phyloP scores from a whole-genome alignment of 2,888 invertebrate genomes.

The Argyresthia albistria region DNA sequence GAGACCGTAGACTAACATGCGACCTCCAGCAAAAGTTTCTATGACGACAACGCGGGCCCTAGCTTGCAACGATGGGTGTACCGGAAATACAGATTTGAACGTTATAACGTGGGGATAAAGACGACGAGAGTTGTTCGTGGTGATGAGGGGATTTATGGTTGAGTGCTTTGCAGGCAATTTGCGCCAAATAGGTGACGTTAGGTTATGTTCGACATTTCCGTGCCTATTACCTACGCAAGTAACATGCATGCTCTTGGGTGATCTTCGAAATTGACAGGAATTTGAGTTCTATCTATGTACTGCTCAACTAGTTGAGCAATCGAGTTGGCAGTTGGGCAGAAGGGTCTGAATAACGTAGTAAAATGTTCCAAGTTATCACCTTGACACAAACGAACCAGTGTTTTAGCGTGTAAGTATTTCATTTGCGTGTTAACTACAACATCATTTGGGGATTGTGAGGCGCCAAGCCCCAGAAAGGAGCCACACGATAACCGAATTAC shows the following conservation, averaged over 20 bases:
- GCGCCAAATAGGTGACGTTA: background rate
- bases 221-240: too few relatives aligned
- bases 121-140: conserved; percentile 5
- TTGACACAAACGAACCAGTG: conserved; percentile 19
- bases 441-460: conserved; percentile 21
- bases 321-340: too few relatives aligned
- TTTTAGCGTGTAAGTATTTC: too few relatives aligned
- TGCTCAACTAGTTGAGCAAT: too few relatives aligned
- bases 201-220: background rate
- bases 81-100: conserved; percentile 12
- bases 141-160: conserved; percentile 10
- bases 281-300: too few relatives aligned
- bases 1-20: conserved; percentile 17
- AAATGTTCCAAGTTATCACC: too few relatives aligned
- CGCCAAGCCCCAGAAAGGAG: background rate
- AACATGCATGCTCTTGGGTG: too few relatives aligned
- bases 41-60: conserved; percentile 22
- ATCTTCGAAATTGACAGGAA: too few relatives aligned
- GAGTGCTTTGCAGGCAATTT: conserved; percentile 8
- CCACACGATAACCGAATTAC: conserved; percentile 1
- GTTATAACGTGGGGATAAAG: conserved; percentile 22
- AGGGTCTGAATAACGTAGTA: too few relatives aligned
- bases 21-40: conserved; percentile 30
- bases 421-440: conserved; percentile 32
- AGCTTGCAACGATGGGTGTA: conserved; percentile 23